Evolutionary conservation across 2,888 invertebrate species (phyloP).

Genomic region (Minunthozetes semirufus): DNA sequence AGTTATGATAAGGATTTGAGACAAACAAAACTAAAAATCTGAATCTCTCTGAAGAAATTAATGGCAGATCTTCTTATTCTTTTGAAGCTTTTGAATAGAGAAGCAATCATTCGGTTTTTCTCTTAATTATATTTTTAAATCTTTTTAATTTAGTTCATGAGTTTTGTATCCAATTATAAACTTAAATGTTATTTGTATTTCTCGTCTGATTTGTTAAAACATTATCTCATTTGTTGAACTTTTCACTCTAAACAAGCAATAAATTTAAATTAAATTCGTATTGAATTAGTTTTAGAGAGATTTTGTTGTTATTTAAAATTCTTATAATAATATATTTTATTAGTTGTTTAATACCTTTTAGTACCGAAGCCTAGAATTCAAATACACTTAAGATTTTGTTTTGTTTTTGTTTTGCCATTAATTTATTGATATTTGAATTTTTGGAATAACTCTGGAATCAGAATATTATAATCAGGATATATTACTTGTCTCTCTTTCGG

Average conservation of each 20-base stretch:
- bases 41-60: no score
- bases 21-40: no score
- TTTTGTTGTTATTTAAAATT: background rate
- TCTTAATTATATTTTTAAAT: background rate
- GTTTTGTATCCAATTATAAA: background rate
- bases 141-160: constrained; percentile 1
- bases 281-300: background rate
- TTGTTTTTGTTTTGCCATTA: background rate
- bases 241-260: background rate
- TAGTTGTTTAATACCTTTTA: background rate
- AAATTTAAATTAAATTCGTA: background rate
- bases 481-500: no score
- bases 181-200: background rate
- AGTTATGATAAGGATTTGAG: no score
- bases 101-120: background rate
- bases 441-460: background rate
- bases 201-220: background rate
- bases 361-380: background rate
- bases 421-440: background rate
- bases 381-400: background rate
- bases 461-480: background rate
- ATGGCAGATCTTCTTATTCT: background rate
- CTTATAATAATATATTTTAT: background rate
- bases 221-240: background rate
- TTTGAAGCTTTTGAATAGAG: background rate